These are phyloP conservation scores for Patella pellucida DNA, from an alignment of 2,888 invertebrate genomes.

Conservation along the genomic window DNA sequence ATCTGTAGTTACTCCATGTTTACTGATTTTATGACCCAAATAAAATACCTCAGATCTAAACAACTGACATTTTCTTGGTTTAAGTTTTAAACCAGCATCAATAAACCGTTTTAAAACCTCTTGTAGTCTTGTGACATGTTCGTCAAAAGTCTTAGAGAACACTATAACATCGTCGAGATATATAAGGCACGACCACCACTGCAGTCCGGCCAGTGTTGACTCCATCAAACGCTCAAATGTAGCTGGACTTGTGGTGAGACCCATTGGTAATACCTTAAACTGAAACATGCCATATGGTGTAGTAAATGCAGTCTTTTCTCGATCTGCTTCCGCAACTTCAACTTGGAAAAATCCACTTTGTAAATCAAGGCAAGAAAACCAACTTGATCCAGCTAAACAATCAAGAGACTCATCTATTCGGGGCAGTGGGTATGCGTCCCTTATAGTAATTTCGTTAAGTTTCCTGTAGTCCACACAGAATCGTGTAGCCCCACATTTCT, in stretches of 20 bases:
- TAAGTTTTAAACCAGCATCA: not conserved
- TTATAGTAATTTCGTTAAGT: not conserved
- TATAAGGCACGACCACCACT: slow-evolving; percentile 8
- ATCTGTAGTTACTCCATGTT: not conserved
- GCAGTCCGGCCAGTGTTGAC: slow-evolving; percentile 17
- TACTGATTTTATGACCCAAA: not conserved
- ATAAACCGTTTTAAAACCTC: not conserved
- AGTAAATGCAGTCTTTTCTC: slow-evolving; percentile 13
- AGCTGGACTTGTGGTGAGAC: not conserved
- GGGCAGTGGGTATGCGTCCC: not conserved
- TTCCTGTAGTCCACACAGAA: not conserved
- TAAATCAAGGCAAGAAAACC: slow-evolving; percentile 12
- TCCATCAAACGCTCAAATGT: slow-evolving; percentile 22
- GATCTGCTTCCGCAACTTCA: slow-evolving; percentile 4
- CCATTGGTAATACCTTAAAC: not conserved
- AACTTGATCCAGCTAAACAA: not conserved
- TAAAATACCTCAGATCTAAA: not conserved
- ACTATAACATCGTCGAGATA: slow-evolving; percentile 17
- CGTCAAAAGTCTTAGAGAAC: slow-evolving; percentile 15
- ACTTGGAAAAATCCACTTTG: slow-evolving; percentile 17
- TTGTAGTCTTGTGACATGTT: not conserved
- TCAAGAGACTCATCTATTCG: not conserved
- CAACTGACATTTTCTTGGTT: not conserved
- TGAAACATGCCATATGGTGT: slow-evolving; percentile 15
- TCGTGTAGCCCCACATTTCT: not conserved